A percentile compares a stretch with the other conserved stretches of the same genome.
phyloP scores from a whole-genome alignment of 1,140 invertebrate genomes.

The Drosophila tsacasi region DNA sequence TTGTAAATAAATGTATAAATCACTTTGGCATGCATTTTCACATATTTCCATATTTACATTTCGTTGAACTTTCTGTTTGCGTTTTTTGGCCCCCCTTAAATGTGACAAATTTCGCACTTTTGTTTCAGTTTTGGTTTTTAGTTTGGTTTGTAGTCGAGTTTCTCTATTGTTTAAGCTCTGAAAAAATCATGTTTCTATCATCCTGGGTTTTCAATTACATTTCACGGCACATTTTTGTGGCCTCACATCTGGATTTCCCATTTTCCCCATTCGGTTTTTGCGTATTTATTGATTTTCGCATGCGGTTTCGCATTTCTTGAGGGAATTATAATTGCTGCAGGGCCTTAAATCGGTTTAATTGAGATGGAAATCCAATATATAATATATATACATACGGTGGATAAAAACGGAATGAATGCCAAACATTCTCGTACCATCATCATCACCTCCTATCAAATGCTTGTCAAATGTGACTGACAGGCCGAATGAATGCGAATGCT shows the following conservation, averaged over 20 bases:
- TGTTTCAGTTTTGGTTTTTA: slow-evolving; percentile 31
- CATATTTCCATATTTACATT: slow-evolving; percentile 9
- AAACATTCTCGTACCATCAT: background rate
- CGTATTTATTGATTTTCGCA: slow-evolving; percentile 22
- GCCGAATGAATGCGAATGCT: slow-evolving; percentile 14
- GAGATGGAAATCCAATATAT: background rate
- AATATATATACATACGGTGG: background rate
- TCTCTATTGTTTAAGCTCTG: background rate
- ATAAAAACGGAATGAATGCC: slow-evolving; percentile 9
- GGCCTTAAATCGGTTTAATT: slow-evolving; percentile 32
- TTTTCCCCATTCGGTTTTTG: background rate
- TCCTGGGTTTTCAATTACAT: slow-evolving; percentile 13
- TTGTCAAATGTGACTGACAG: slow-evolving; percentile 41
- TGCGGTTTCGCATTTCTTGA: slow-evolving; percentile 10
- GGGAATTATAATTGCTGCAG: slow-evolving; percentile 16
- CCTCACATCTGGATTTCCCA: background rate
- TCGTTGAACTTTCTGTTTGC: background rate
- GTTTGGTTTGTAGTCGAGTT: background rate
- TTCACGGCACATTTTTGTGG: slow-evolving; percentile 27
- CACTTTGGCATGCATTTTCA: background rate
- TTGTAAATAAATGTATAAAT: slow-evolving; percentile 9
- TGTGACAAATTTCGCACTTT: background rate
- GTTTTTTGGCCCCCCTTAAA: background rate
- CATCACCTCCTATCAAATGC: slow-evolving; percentile 13
- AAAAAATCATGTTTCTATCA: background rate